Base-by-base conservation (phyloP, 2,797 vertebrate species). In the Spinus olivaceus region DNA sequence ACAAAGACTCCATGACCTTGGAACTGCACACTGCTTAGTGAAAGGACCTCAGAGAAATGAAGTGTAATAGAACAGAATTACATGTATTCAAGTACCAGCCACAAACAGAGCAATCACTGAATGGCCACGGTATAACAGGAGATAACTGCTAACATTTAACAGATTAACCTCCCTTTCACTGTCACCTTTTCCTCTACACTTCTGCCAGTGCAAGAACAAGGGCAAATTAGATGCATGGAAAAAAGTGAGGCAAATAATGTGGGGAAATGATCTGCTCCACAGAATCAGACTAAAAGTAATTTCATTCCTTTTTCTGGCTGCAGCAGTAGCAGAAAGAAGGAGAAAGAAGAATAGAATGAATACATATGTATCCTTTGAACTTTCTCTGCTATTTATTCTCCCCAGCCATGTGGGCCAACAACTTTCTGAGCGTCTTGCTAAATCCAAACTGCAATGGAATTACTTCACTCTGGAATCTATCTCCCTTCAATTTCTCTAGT, bases 361-460 rank as follows among this genome's bases (percentile, higher is more conserved):
- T 42, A 24, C 5, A 24, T 42, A 63, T 6, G 6, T 37, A 49
- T 44, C 23, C 19, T 69, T 49, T n/a, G 35, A 49, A 15, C 6
- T 69, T 69, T 25, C 24, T 20, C 24, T 46, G 33, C 13, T 46
- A 39, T 53, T 69, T 39, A 39, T 67, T 46, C 19, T 53, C 16
- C 16, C 4, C 14, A 61, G 0, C 1, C 3, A 3, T 49, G 27
- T 69, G 13, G 41, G 6, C 49, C 54, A 56, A 42, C 35, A 49
- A 42, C 6, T 63, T 76, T 49, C 23, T 76, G 14, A 42, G 49
- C 27, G 28, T 69, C 23, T 70, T 56, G 23, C 13, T 88, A 24
- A 56, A 82, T 82, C 32, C 49, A 63, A 50, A 82, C 35, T 50
- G 19, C n/a, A 69, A 3, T n/a, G 32, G 63, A 60, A 60, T 28